Percentiles rank a stretch among this genome's conserved stretches.
phyloP scores from a whole-genome alignment of 2,113 vertebrate species.

The Bufo gargarizans region DNA sequence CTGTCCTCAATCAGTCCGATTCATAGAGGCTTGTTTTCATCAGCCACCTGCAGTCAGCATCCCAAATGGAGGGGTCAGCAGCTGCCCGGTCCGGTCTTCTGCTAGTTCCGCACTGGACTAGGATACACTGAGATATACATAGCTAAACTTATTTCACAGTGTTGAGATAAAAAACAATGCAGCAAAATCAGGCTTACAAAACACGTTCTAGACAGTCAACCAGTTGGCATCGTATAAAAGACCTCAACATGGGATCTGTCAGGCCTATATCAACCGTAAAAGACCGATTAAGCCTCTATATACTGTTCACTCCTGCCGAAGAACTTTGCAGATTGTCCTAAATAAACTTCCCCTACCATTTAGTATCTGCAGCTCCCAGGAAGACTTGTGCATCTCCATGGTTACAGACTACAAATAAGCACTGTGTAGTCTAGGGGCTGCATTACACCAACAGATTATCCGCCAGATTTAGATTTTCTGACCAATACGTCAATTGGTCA shows the following conservation, averaged over 20 bases:
- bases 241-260: too few species aligned
- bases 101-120: neutral
- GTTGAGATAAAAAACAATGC: neutral
- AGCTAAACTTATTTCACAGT: neutral
- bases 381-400: too few species aligned
- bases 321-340: too few species aligned
- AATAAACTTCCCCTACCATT: too few species aligned
- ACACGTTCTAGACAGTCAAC: neutral
- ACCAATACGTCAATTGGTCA: too few species aligned
- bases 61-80: constrained; percentile 15
- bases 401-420: too few species aligned
- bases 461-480: too few species aligned
- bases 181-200: neutral
- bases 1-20: constrained; percentile 33
- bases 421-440: too few species aligned
- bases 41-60: constrained; percentile 31
- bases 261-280: neutral
- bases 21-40: constrained; percentile 31
- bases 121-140: neutral
- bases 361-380: too few species aligned
- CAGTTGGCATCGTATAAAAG: neutral
- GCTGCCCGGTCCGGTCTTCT: neutral
- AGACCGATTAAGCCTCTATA: neutral
- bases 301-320: too few species aligned
- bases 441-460: too few species aligned